Evolutionary conservation across 1,140 invertebrate genomes (phyloP), one percentile per base, ranked within the genome.

Genomic region (Dreissena polymorpha): DNA sequence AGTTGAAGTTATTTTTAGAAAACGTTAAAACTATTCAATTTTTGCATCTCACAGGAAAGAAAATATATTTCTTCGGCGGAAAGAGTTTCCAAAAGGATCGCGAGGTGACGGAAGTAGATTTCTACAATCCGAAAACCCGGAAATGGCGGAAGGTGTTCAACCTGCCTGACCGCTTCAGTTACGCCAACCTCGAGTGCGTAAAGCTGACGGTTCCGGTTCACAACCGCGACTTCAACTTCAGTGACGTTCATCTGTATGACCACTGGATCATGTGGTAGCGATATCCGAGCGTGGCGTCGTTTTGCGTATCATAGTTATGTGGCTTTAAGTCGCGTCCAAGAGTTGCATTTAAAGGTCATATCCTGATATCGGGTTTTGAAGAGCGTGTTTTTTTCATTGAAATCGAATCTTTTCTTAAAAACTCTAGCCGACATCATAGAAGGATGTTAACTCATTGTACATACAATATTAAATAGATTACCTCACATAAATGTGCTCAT

Each of bases 221-320:
- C 65, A 89, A 89, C 68, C 83, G 75, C 21, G 86, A 87, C 55
- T 89, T 88, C 70, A 85, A 73, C 74, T 84, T 80, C 79, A 75
- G 82, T 57, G 87, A 86, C 51, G 57, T 85, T 0, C 82, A 65
- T 27, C 78, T 89, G 60, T 89, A 88, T 72, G 85, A 89, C 49
- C 74, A 78, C 13, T 89, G 88, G 88, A 79, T 89, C 10, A 70
- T 89, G 72, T 89, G 88, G 88, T 89, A 71, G 68, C 55, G 13
- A 16, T 29, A 10, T 27, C n/a, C 13, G 0, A 70, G 60, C 2
- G 39, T 39, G 3, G 39, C 2, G 39, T 39, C n/a, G n/a, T n/a
- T n/a, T n/a, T n/a, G n/a, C n/a, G n/a, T n/a, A n/a, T n/a, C n/a
- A n/a, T n/a, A n/a, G n/a, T n/a, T n/a, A n/a, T n/a, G n/a, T n/a